Evolutionary conservation across 2,797 vertebrate genomes (phyloP).

Genomic region (Lagorchestes hirsutus): DNA sequence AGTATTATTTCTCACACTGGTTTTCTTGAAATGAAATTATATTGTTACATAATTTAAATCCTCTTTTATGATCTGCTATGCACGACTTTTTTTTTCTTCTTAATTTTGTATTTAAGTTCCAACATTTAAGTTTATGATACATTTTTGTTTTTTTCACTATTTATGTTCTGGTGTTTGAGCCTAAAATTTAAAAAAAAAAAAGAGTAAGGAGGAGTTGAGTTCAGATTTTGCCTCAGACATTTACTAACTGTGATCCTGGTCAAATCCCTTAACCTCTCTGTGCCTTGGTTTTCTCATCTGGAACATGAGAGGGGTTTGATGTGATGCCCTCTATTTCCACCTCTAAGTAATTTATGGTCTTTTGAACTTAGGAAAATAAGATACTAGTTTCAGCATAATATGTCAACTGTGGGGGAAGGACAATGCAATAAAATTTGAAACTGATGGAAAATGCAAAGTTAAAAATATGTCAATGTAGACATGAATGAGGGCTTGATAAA

Average conservation of each 20-base stretch:
- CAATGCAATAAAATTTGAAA: slow-evolving; percentile 20
- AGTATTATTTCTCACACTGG: too few relatives aligned
- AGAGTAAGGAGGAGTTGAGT: not conserved
- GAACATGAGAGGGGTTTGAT: not conserved
- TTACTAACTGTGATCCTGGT: not conserved
- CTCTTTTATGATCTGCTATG: too few relatives aligned
- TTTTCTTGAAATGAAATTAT: too few relatives aligned
- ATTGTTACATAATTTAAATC: too few relatives aligned
- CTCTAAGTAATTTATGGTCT: not conserved
- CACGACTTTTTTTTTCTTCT: too few relatives aligned
- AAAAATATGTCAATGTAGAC: not conserved
- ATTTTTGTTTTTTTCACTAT: too few relatives aligned
- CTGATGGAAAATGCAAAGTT: slow-evolving; percentile 26
- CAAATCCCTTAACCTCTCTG: not conserved
- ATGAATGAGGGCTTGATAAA: not conserved
- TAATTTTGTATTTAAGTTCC: too few relatives aligned
- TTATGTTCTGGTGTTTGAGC: too few relatives aligned
- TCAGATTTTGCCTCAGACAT: not conserved
- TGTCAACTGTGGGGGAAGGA: slow-evolving; percentile 26
- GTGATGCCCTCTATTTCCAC: not conserved
- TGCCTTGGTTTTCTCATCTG: not conserved
- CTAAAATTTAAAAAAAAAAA: too few relatives aligned
- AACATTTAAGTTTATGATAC: too few relatives aligned
- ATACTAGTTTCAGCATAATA: not conserved
- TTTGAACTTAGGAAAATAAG: not conserved